Conservation (phyloP, 2,113 vertebrate genomes). For the Melanostigma gelatinosum region DNA sequence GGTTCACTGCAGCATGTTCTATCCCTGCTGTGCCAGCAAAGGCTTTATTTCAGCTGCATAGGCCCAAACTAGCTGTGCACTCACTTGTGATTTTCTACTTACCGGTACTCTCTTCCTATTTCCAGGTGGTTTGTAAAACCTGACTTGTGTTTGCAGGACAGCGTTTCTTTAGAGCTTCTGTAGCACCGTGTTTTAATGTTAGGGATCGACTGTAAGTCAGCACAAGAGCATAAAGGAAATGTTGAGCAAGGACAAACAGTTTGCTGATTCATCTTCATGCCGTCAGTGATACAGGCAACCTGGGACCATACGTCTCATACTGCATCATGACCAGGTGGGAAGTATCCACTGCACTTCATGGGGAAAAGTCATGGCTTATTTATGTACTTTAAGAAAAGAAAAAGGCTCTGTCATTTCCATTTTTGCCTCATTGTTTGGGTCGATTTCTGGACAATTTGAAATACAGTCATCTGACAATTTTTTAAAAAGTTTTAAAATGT, state of each 20-base stretch:
- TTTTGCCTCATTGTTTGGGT: not conserved
- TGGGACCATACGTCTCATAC: slow-evolving; percentile 46
- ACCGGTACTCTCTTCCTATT: slow-evolving; percentile 4
- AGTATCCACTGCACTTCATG: not conserved
- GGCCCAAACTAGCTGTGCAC: slow-evolving; percentile 19
- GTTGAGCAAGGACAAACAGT: slow-evolving; percentile 40
- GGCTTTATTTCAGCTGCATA: slow-evolving; percentile 49
- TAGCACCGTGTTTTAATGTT: slow-evolving; percentile 13
- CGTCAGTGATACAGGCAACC: slow-evolving; percentile 41
- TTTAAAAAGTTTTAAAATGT: not conserved
- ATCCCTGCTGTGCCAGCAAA: slow-evolving; percentile 56
- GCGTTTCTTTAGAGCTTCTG: slow-evolving; percentile 27
- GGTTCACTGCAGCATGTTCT: slow-evolving; percentile 61
- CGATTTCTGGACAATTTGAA: not conserved
- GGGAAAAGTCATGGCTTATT: slow-evolving; percentile 23
- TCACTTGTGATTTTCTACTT: not conserved
- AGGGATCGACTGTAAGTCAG: slow-evolving; percentile 31
- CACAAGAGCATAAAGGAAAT: slow-evolving; percentile 35
- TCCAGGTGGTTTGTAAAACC: slow-evolving; percentile 16
- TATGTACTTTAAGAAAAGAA: slow-evolving; percentile 5
- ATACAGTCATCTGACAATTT: not conserved
- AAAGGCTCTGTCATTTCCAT: not conserved
- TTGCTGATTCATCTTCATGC: slow-evolving; percentile 60
- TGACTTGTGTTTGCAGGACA: slow-evolving; percentile 26
- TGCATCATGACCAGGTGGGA: slow-evolving; percentile 24